Base-by-base conservation (phyloP, 2,888 invertebrate genomes). In the Embidobia sp. region DNA sequence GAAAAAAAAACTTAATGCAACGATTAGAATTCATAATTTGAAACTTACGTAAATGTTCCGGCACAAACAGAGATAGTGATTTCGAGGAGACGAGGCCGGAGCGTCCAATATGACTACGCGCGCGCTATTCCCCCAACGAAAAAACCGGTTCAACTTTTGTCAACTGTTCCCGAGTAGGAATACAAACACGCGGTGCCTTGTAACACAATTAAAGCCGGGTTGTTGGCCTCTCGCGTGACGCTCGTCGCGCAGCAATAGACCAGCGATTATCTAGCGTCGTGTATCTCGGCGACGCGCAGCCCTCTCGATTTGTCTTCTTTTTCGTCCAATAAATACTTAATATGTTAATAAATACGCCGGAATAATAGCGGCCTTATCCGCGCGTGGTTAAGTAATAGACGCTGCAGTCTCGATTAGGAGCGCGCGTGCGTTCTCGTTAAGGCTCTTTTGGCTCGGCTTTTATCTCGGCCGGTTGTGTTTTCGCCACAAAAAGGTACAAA, bases 221-320 rank as follows among this genome's bases (percentile, higher is more conserved):
- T 70, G 69, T 69, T 76, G 69, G 69, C 76, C 76, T 63, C 64
- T 75, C 69, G 75, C 75, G 75, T 75, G 75, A 69, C 63, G 61
- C 53, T 61, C 67, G 19, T 61, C 59, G 61, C 57, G 57, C 51
- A 46, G 61, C 42, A 40, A 49, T 22, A 69, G 69, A 72, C 27
- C 40, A 16, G 10, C 64, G 48, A 57, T 64, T 76, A 76, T 70
- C 69, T 64, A 63, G 63, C 67, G 31, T 29, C 51, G 63, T 49
- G 67, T 75, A 69, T 69, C 75, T 59, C 55, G 22, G 31, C 16
- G 57, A 33, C 49, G 64, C 48, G 29, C 49, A 27, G 35, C 4
- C 8, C 5, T 29, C n/a, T n/a, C n/a, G n/a, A n/a, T 53, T 57
- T 40, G 57, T 57, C 57, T 69, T 51, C 59, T 49, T 61, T 53